Conservation (phyloP, 2,113 vertebrate species). For the Sialia sialis region DNA sequence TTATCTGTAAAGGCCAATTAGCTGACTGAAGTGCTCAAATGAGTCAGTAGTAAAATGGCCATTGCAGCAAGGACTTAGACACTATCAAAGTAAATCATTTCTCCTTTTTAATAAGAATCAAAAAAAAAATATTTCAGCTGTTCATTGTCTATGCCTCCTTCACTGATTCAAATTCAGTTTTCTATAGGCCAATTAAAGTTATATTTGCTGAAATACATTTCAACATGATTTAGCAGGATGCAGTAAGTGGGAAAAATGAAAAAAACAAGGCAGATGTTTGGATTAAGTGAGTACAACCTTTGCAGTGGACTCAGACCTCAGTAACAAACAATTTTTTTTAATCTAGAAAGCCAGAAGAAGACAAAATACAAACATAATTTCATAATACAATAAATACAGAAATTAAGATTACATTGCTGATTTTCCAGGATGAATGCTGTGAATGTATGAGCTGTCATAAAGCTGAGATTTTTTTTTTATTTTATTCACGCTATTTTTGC, state of each 20-base stretch:
- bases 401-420: background rate
- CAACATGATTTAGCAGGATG: background rate
- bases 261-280: background rate
- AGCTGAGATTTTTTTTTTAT: background rate
- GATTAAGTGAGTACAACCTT: background rate
- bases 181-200: background rate
- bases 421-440: background rate
- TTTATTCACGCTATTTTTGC: background rate
- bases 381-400: background rate
- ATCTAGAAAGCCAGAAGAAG: background rate
- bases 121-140: background rate
- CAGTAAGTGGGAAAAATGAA: background rate
- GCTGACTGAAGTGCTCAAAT: background rate
- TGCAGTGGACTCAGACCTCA: background rate
- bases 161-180: background rate
- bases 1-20: constrained; percentile 8
- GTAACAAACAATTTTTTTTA: background rate
- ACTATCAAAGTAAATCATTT: background rate
- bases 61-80: background rate
- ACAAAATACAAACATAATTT: background rate
- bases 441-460: background rate
- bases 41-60: background rate
- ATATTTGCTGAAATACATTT: background rate
- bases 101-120: background rate
- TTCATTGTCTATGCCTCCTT: background rate